These are phyloP conservation scores for Hyles lineata DNA, from an alignment of 2,888 invertebrate species.

Conservation along the genomic window DNA sequence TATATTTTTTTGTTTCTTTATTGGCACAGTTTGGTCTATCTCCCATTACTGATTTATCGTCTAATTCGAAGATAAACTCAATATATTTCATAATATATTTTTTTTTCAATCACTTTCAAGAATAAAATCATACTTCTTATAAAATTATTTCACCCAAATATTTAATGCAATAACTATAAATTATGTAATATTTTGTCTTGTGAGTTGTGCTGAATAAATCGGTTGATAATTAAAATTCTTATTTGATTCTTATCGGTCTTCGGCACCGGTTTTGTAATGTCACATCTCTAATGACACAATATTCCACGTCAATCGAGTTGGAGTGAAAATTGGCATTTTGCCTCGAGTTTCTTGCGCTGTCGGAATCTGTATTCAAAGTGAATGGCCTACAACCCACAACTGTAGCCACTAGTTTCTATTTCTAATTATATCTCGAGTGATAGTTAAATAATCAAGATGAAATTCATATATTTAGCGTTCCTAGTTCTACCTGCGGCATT, in stretches of 20 bases:
- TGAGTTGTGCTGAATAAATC: too few species aligned
- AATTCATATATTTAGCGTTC: slow-evolving; percentile 86
- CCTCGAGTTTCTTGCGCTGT: slow-evolving; percentile 64
- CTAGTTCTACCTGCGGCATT: slow-evolving; percentile 89
- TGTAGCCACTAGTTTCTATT: slow-evolving; percentile 58
- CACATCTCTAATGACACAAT: slow-evolving; percentile 72
- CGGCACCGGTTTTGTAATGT: slow-evolving; percentile 27
- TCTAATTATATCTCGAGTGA: slow-evolving; percentile 49
- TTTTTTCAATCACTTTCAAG: too few species aligned
- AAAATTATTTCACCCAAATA: too few species aligned
- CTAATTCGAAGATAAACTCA: too few species aligned
- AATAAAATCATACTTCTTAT: too few species aligned
- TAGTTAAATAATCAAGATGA: slow-evolving; percentile 84
- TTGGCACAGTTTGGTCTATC: too few species aligned
- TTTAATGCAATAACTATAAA: too few species aligned
- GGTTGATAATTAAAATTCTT: not conserved
- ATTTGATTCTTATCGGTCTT: slow-evolving; percentile 40
- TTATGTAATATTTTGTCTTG: too few species aligned
- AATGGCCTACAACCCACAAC: slow-evolving; percentile 69
- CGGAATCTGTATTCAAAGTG: slow-evolving; percentile 71
- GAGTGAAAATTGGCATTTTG: slow-evolving; percentile 80
- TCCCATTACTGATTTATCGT: too few species aligned
- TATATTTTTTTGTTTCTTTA: too few species aligned
- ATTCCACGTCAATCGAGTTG: slow-evolving; percentile 86
- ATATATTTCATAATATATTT: too few species aligned